Evolutionary conservation across 2,888 invertebrate species (phyloP).

Genomic region (Cheilosia scutellata): DNA sequence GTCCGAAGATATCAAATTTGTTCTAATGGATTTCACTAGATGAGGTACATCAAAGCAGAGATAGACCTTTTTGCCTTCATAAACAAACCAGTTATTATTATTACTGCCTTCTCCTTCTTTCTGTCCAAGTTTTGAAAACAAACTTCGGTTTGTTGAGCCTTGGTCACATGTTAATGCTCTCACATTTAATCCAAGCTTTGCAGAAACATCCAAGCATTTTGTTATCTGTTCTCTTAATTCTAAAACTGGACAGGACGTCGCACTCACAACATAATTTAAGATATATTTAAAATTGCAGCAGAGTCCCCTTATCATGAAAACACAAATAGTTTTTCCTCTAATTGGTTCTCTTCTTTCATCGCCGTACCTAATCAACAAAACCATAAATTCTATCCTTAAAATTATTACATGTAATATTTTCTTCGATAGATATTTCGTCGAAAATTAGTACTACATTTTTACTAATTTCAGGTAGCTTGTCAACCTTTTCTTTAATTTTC

Average conservation of each 20-base stretch:
- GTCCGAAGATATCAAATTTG: conserved; percentile 11
- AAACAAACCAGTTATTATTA: conserved; percentile 16
- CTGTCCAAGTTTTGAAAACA: conserved; percentile 13
- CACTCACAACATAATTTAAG: conserved; percentile 1
- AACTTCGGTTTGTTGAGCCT: conserved; percentile 8
- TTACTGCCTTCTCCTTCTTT: neutral
- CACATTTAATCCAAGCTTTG: conserved; percentile 6
- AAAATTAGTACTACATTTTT: conserved; percentile 4
- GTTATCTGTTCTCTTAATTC: conserved; percentile 5
- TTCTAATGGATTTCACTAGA: conserved; percentile 14
- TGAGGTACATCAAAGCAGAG: neutral
- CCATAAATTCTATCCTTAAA: too few species aligned
- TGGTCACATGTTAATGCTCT: conserved; percentile 9
- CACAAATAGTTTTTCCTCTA: conserved; percentile 4
- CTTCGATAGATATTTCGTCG: neutral
- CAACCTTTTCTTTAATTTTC: neutral
- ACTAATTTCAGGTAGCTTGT: neutral
- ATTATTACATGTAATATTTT: conserved; percentile 3
- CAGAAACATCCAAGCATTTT: conserved; percentile 14
- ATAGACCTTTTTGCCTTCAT: neutral
- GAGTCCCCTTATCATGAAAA: conserved; percentile 1
- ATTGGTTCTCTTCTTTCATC: neutral
- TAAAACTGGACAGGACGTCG: conserved; percentile 2
- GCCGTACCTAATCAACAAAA: too few species aligned
- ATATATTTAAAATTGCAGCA: neutral